These are phyloP conservation scores for Atlantisia rogersi DNA, from an alignment of 2,113 vertebrate genomes.

Conservation along the genomic window DNA sequence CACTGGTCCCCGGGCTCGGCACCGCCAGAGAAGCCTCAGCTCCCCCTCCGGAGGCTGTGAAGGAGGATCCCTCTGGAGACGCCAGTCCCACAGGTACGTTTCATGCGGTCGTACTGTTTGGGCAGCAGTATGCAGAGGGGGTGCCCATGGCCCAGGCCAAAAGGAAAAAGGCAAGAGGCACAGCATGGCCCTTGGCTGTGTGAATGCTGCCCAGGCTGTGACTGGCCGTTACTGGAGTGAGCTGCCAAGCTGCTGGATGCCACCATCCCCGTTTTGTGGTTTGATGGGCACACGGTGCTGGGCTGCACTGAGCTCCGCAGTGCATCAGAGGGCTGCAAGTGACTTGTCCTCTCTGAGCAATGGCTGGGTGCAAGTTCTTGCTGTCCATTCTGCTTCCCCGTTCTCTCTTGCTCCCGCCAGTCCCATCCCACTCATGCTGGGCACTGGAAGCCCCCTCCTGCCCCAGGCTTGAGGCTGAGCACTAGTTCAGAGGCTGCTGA, in stretches of 20 bases:
- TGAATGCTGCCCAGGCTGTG: background rate
- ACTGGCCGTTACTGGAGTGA: rapidly evolving
- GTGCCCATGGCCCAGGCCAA: background rate
- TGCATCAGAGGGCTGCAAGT: background rate
- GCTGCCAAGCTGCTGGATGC: background rate
- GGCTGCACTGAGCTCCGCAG: background rate
- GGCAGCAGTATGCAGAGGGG: background rate
- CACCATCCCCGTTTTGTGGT: background rate
- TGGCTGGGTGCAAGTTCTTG: background rate
- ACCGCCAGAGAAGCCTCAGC: background rate
- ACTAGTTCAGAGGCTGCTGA: background rate
- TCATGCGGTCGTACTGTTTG: background rate
- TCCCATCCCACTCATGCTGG: background rate
- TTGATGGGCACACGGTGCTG: background rate
- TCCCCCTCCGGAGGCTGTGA: background rate
- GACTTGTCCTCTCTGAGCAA: background rate
- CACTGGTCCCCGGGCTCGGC: background rate
- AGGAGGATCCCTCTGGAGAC: background rate
- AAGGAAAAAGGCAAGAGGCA: background rate
- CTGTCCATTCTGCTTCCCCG: background rate
- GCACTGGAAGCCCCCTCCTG: background rate
- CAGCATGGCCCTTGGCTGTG: rapidly evolving
- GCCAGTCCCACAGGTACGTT: background rate
- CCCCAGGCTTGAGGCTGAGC: background rate
- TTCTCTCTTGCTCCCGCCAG: background rate